Conservation (phyloP, 2,113 vertebrate species). For the Delphinapterus leucas region DNA sequence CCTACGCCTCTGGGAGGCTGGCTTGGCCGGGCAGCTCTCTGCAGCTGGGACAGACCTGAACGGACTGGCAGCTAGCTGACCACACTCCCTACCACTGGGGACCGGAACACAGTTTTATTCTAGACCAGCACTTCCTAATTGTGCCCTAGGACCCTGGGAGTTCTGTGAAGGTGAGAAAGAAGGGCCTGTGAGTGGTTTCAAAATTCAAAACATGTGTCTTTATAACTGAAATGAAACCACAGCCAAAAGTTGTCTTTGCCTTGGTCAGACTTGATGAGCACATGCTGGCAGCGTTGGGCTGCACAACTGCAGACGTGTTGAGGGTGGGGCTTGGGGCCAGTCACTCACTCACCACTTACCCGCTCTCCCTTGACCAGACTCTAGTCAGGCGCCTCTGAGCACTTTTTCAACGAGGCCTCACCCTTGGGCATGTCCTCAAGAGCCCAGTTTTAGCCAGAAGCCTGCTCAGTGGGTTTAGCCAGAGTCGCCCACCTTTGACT, state of each 20-base stretch:
- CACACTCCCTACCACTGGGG: not conserved
- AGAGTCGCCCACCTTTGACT: not conserved
- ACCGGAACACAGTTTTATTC: not conserved
- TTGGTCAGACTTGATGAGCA: not conserved
- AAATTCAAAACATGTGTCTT: not conserved
- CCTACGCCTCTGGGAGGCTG: not conserved
- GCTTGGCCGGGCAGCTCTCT: not conserved
- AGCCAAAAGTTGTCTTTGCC: not conserved
- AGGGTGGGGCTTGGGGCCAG: no score
- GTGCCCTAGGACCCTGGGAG: not conserved
- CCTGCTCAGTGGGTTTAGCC: not conserved
- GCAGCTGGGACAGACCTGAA: not conserved
- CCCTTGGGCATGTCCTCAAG: not conserved
- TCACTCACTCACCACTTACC: not conserved
- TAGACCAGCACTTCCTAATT: not conserved
- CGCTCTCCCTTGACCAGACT: not conserved
- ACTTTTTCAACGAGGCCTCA: not conserved
- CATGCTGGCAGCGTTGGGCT: rapidly evolving
- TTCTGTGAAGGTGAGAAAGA: not conserved
- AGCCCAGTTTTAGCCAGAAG: not conserved
- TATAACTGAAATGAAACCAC: not conserved
- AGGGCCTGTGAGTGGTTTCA: not conserved
- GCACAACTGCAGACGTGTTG: rapidly evolving
- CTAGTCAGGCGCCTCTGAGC: not conserved
- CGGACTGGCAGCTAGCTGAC: not conserved